Evolutionary conservation across 2,113 vertebrate species (phyloP).

Genomic region (Arvicanthis niloticus): DNA sequence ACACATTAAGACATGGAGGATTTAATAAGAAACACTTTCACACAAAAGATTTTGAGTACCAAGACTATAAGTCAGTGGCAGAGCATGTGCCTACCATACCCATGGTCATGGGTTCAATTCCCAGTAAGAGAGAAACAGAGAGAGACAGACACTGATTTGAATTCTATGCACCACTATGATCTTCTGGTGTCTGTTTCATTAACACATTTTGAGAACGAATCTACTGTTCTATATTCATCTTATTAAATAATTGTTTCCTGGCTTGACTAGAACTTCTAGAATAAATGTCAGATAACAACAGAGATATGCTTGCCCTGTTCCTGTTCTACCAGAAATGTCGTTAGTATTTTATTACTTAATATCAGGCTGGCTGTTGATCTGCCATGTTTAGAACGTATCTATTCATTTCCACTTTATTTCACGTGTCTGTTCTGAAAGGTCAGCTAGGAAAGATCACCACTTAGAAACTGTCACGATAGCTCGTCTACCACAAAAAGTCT

Average conservation of each 20-base stretch:
- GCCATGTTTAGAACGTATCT: conserved; percentile 31
- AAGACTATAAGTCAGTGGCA: not conserved
- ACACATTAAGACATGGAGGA: conserved; percentile 27
- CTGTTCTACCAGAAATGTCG: not conserved
- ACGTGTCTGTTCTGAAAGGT: conserved; percentile 25
- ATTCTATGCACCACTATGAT: not conserved
- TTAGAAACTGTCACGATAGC: conserved; percentile 49
- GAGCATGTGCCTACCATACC: not conserved
- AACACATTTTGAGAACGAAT: conserved; percentile 25
- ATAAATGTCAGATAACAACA: conserved; percentile 41
- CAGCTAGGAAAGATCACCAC: not conserved
- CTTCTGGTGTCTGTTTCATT: not conserved
- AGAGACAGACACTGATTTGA: not conserved
- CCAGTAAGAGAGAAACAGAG: not conserved
- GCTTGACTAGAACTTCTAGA: conserved; percentile 36
- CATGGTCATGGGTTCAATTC: not conserved
- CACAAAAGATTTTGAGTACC: not conserved
- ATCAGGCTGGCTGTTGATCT: not conserved
- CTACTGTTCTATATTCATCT: conserved; percentile 42
- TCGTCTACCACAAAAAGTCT: not conserved
- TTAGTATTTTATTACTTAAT: conserved; percentile 45
- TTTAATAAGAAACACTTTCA: not conserved
- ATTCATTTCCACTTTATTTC: not conserved
- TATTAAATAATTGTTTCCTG: conserved; percentile 36
- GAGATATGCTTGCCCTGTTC: conserved; percentile 39